Base-by-base conservation (phyloP, 2,888 invertebrate genomes). In the Schrankia costaestrigalis region DNA sequence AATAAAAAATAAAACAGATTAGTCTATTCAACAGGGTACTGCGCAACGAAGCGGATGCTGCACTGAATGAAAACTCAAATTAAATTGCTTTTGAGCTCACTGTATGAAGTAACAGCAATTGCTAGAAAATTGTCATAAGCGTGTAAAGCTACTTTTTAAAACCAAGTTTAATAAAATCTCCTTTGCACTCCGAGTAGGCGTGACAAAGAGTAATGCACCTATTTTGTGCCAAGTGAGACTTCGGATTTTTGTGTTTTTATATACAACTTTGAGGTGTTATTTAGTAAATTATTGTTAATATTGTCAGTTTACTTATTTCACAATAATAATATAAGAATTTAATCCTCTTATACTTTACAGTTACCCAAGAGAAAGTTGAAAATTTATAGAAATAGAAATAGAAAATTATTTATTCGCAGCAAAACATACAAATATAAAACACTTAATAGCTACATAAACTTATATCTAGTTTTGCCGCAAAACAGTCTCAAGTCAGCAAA, bases 41-140 rank as follows among this genome's bases (percentile, higher is more conserved):
- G 6, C 25, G 13, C 19, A 23, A 19, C 29, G 30, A 33, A 24
- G 23, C 29, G 30, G 25, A 26, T 23, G 11, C 18, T 28, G 28
- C 36, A 25, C 22, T 37, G 28, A 50, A 54, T 37, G 25, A 33
- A 37, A 27, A 31, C 35, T 12, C 37, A 22, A 37, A 35, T 49
- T 45, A 42, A 49, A 54, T 49, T 35, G 36, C 49, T 41, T 37
- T 47, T 28, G 32, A 36, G 27, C 19, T 19, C 32, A 33, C 39
- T 37, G 32, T 31, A 42, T 27, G 25, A 34, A 13, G 42, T 32
- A 24, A 35, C 36, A 25, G 23, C 33, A 41, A 38, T 50, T 40
- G 41, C 33, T 35, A 35, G 14, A 36, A 30, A 46, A 31, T 30
- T 30, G 36, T 37, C 22, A 52, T 47, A 36, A 32, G 31, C 24